phyloP scores from a whole-genome alignment of 2,797 vertebrate species.

The Cossypha caffra region DNA sequence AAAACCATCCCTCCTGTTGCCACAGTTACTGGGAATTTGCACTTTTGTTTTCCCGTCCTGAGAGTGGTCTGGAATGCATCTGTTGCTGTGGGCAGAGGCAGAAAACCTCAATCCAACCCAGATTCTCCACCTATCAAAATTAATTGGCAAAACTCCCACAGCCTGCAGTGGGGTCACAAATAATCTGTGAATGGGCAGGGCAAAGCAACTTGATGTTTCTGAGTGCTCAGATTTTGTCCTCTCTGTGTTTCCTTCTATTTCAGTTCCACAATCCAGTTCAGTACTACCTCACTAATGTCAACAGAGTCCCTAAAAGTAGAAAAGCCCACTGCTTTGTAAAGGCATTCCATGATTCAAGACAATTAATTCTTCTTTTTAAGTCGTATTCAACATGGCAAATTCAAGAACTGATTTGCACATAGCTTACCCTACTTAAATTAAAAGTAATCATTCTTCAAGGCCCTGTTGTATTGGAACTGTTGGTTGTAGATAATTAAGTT shows the following conservation, averaged over 20 bases:
- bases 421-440: neutral
- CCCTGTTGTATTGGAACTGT: neutral
- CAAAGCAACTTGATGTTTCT: neutral
- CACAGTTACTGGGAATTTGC: neutral
- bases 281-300: neutral
- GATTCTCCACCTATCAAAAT: neutral
- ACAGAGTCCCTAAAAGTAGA: neutral
- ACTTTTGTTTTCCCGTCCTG: neutral
- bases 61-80: neutral
- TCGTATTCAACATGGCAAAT: neutral
- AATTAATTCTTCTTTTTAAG: neutral
- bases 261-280: neutral
- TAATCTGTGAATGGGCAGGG: neutral
- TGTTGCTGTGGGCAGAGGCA: neutral
- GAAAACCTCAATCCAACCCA: constrained; percentile 7
- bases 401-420: neutral
- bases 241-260: neutral
- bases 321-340: neutral
- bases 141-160: neutral
- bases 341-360: neutral
- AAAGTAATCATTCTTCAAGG: neutral
- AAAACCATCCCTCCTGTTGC: neutral
- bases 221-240: neutral
- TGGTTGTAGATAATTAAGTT: neutral
- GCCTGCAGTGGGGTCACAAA: neutral